A percentile compares a stretch with the other conserved stretches of the same genome.
Evolutionary conservation across 2,113 vertebrate species (phyloP).

Genomic region (Aphyosemion australe): DNA sequence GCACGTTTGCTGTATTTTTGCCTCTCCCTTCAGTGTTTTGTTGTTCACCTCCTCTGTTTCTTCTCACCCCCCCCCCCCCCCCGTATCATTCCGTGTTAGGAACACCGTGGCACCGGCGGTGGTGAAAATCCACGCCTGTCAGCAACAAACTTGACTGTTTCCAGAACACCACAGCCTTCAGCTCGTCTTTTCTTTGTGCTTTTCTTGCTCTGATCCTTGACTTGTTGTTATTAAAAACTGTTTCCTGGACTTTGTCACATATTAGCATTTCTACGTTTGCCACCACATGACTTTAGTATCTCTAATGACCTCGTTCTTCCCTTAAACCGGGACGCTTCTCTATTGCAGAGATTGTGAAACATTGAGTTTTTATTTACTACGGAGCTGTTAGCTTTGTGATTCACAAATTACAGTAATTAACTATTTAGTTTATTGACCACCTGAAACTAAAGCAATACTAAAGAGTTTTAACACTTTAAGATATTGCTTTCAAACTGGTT

Average conservation of each 20-base stretch:
- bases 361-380: too few species aligned
- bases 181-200: not conserved
- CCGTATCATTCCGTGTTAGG: constrained; percentile 64
- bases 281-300: too few species aligned
- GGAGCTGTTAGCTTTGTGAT: too few species aligned
- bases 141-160: constrained; percentile 66
- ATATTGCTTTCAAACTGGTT: too few species aligned
- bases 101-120: constrained; percentile 47
- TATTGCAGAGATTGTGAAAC: too few species aligned
- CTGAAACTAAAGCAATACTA: too few species aligned
- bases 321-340: too few species aligned
- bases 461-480: too few species aligned
- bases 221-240: not conserved
- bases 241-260: not conserved
- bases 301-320: too few species aligned
- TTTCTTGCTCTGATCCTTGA: constrained; percentile 15
- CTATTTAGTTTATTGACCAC: too few species aligned
- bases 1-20: constrained; percentile 11
- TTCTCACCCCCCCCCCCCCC: constrained; percentile 18
- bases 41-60: constrained; percentile 34
- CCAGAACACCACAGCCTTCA: constrained; percentile 51
- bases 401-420: too few species aligned
- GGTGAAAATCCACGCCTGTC: constrained; percentile 48
- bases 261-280: too few species aligned
- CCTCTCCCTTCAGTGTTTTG: constrained; percentile 20